Conservation (phyloP, 2,113 vertebrate genomes). For the Perca schrenkii region DNA sequence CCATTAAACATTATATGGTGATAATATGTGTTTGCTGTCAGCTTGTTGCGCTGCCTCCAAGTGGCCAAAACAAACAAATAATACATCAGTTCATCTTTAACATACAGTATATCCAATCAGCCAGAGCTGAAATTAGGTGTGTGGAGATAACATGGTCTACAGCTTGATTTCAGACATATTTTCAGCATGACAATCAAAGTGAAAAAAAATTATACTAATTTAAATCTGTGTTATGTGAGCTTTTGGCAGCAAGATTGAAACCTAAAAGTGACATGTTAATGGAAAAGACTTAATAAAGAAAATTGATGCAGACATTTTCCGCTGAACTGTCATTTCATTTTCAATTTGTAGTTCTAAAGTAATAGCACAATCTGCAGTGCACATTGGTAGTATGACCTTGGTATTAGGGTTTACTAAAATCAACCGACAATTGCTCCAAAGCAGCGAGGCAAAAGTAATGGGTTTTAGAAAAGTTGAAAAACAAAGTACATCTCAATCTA, state of each 20-base stretch:
- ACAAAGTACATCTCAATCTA: slow-evolving; percentile 8
- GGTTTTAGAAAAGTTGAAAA: slow-evolving; percentile 33
- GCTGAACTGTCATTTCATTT: slow-evolving; percentile 27
- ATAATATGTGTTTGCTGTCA: neutral
- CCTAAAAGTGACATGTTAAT: slow-evolving; percentile 53
- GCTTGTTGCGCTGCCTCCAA: neutral
- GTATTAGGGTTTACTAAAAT: slow-evolving; percentile 17
- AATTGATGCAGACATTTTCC: slow-evolving; percentile 56
- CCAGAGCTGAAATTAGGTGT: slow-evolving; percentile 2
- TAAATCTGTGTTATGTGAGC: slow-evolving; percentile 34
- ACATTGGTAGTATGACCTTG: slow-evolving; percentile 5
- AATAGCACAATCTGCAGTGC: slow-evolving; percentile 11
- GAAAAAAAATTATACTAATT: slow-evolving; percentile 38
- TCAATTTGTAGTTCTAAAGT: slow-evolving; percentile 39
- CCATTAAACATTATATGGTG: neutral
- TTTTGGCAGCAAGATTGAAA: slow-evolving; percentile 42
- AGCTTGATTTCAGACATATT: slow-evolving; percentile 60
- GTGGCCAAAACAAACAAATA: neutral
- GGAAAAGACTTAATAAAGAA: slow-evolving; percentile 50
- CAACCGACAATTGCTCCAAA: neutral
- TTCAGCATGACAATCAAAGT: slow-evolving; percentile 44
- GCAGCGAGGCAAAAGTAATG: slow-evolving; percentile 25
- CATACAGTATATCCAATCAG: neutral
- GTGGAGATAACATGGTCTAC: neutral
- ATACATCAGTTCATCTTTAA: neutral